These are phyloP conservation scores for Gorsachius magnificus DNA, from an alignment of 2,797 vertebrate species.

Conservation along the genomic window DNA sequence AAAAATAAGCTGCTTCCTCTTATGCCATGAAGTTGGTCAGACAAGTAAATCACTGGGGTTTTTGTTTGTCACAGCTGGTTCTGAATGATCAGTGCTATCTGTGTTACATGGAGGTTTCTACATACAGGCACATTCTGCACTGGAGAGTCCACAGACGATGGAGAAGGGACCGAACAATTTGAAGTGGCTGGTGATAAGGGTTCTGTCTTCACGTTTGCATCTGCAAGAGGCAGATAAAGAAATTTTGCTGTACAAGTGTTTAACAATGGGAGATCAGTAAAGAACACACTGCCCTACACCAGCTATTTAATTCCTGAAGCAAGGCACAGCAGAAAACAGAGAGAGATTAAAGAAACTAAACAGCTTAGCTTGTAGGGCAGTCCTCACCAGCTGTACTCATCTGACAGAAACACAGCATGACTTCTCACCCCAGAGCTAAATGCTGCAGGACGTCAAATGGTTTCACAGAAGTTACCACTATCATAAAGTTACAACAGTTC, in stretches of 20 bases:
- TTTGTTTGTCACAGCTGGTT: background rate
- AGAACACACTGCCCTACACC: background rate
- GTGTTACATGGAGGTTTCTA: background rate
- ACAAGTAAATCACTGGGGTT: background rate
- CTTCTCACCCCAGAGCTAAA: background rate
- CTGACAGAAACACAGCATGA: background rate
- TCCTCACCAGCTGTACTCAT: background rate
- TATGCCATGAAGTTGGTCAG: background rate
- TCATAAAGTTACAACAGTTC: background rate
- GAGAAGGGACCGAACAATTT: slow-evolving; percentile 83
- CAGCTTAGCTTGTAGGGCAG: background rate
- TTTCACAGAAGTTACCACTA: background rate
- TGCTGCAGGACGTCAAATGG: background rate
- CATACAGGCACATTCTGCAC: slow-evolving; percentile 86
- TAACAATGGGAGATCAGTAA: background rate
- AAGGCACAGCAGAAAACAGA: background rate
- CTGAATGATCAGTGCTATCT: background rate
- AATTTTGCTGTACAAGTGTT: background rate
- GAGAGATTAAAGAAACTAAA: background rate
- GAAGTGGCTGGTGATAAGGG: slow-evolving; percentile 80
- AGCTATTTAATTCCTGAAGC: background rate
- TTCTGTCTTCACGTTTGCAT: slow-evolving; percentile 42
- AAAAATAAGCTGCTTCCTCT: background rate
- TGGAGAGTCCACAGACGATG: slow-evolving; percentile 76
- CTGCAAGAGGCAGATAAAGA: slow-evolving; percentile 15